Evolutionary conservation across 1,140 invertebrate species (phyloP), one percentile per base, ranked within the genome.

Genomic region (Drosophila orena): DNA sequence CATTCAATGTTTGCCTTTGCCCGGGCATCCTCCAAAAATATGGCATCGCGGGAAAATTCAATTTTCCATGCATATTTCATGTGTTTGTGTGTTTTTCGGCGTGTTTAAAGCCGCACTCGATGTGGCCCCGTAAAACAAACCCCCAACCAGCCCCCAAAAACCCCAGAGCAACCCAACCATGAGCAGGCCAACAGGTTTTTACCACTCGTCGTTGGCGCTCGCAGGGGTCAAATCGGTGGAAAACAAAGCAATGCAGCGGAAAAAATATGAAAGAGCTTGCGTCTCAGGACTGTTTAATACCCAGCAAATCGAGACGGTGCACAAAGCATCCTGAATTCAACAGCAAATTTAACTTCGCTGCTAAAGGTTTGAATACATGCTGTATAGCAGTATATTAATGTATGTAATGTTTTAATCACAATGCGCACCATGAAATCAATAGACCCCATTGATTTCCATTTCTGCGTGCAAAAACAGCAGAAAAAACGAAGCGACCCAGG

Each of bases 31-130:
- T 7, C 20, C 27, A 11, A 69, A 75, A 54, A 72, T 56, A 34
- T 43, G 35, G 15, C 54, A 44, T 44, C 53, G 8, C 27, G 37
- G 53, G 61, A 24, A 78, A 86, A 81, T 86, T 85, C 62, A 81
- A 81, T 85, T 85, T 78, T 69, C 56, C 81, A 69, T 85, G 77
- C 81, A 81, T 85, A 85, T 85, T 86, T 86, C 68, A 86, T 81
- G 50, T 77, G 79, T 77, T 65, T 75, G 80, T 81, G 69, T 71
- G 68, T 71, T 71, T 72, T 50, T 37, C 66, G 54, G 65, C 42
- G 66, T 70, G 60, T 73, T 85, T 85, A 85, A 85, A 80, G 81
- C 73, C 69, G 57, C 64, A 68, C 62, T 76, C 72, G 47, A 76
- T 40, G 27, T 2, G 38, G 72, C 61, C 71, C 40, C 47, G 65